A percentile compares a stretch with the other conserved stretches of the same genome.
Conservation (phyloP, 2,113 vertebrate species). For the Enhydra lutris region DNA sequence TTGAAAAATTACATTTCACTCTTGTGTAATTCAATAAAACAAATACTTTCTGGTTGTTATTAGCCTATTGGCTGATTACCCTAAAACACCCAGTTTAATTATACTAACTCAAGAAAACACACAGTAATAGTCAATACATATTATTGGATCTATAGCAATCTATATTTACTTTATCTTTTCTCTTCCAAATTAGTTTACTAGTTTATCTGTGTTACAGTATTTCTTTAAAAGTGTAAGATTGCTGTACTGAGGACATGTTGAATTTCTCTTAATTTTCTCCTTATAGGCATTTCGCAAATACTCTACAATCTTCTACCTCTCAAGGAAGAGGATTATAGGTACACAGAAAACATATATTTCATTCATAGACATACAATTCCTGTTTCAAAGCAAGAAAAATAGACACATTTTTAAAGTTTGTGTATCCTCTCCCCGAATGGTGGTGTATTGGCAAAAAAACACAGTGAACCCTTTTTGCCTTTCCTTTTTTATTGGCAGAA, state of each 20-base stretch:
- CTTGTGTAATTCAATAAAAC: background rate
- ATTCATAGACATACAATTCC: background rate
- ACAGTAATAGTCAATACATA: background rate
- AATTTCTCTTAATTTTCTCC: background rate
- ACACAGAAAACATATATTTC: background rate
- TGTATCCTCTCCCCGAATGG: too few relatives aligned
- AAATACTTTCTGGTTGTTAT: background rate
- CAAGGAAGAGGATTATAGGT: background rate
- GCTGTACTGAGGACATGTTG: background rate
- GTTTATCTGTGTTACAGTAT: background rate
- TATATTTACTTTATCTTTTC: background rate
- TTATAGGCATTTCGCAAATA: background rate
- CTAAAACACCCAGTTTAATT: background rate
- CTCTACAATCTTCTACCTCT: background rate
- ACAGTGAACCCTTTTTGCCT: background rate
- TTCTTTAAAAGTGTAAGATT: background rate
- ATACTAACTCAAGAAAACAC: background rate
- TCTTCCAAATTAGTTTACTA: background rate
- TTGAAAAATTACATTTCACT: background rate
- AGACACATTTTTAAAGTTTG: background rate
- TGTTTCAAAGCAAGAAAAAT: background rate
- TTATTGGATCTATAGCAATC: rapidly evolving
- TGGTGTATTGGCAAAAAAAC: rapidly evolving
- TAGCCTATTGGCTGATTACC: background rate
- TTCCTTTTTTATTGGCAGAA: background rate